These are phyloP conservation scores for Ypsolopha sequella DNA, from an alignment of 2,888 invertebrate species.

Conservation along the genomic window DNA sequence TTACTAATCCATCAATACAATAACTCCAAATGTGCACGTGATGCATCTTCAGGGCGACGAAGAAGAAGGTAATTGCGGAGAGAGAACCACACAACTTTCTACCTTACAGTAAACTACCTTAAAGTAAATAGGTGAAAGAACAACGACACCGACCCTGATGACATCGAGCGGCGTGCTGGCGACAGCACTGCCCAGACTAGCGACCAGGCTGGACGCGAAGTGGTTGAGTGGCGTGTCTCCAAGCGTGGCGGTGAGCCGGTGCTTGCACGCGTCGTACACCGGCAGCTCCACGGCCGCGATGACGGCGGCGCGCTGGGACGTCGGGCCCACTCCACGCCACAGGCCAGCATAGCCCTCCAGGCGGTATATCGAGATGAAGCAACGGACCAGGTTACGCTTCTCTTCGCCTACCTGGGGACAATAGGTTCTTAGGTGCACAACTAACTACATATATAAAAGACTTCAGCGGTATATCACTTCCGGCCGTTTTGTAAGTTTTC, in stretches of 20 bases:
- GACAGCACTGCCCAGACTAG: slow-evolving; percentile 92
- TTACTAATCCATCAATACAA: too few species aligned
- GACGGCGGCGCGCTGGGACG: slow-evolving; percentile 92
- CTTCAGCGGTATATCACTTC: too few species aligned
- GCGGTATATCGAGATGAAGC: slow-evolving; percentile 85
- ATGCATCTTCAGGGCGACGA: too few species aligned
- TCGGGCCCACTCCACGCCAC: slow-evolving; percentile 94
- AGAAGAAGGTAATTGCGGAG: too few species aligned
- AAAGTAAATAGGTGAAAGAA: not conserved
- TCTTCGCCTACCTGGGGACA: slow-evolving; percentile 65
- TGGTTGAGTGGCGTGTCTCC: slow-evolving; percentile 89
- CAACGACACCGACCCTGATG: slow-evolving; percentile 76
- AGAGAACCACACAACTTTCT: too few species aligned
- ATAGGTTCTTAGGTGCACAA: too few species aligned
- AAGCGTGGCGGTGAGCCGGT: slow-evolving; percentile 74
- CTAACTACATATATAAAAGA: too few species aligned
- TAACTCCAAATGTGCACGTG: too few species aligned
- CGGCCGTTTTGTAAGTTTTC: too few species aligned
- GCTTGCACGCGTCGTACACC: slow-evolving; percentile 92
- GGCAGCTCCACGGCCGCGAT: slow-evolving; percentile 96
- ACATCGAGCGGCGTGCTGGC: slow-evolving; percentile 97
- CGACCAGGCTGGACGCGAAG: slow-evolving; percentile 90
- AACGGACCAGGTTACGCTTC: slow-evolving; percentile 75
- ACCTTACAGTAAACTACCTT: not conserved
- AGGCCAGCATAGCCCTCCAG: slow-evolving; percentile 88